Conservation (phyloP, 2,888 invertebrate species). For the Empis livida region DNA sequence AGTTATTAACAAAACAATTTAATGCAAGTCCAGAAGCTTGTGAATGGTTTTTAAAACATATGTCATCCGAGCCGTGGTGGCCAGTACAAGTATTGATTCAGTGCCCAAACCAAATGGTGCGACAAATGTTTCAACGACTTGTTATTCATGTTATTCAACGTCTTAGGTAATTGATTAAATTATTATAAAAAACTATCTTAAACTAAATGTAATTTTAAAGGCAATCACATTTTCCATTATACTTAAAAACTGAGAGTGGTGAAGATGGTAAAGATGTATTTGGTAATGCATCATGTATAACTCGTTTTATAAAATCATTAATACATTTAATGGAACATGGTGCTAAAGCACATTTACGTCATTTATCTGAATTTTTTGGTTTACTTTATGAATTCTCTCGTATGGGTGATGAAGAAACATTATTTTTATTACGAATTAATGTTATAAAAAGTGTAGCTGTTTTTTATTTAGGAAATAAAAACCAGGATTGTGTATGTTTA, state of each 20-base stretch:
- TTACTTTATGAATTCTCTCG: constrained; percentile 87
- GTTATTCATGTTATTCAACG: constrained; percentile 91
- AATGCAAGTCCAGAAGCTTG: constrained; percentile 81
- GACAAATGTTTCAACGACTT: constrained; percentile 92
- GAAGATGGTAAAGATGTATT: constrained; percentile 36
- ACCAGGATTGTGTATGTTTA: constrained; percentile 49
- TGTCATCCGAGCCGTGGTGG: constrained; percentile 93
- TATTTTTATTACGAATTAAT: constrained; percentile 73
- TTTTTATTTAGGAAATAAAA: constrained; percentile 80
- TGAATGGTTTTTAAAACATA: constrained; percentile 84
- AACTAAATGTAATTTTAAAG: constrained; percentile 25
- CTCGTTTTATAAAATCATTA: constrained; percentile 80
- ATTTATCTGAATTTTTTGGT: constrained; percentile 86
- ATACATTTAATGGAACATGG: constrained; percentile 78
- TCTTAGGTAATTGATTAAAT: constrained; percentile 46
- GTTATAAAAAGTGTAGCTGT: constrained; percentile 83
- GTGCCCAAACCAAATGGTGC: constrained; percentile 93
- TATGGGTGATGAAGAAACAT: constrained; percentile 87
- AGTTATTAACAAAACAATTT: constrained; percentile 86
- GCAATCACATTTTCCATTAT: constrained; percentile 46
- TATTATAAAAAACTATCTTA: not conserved
- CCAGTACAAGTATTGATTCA: constrained; percentile 88
- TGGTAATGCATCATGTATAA: constrained; percentile 78
- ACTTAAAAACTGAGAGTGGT: constrained; percentile 43
- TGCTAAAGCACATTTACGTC: constrained; percentile 71